Base-by-base conservation (phyloP, 2,113 vertebrate species). In the Pipra filicauda region DNA sequence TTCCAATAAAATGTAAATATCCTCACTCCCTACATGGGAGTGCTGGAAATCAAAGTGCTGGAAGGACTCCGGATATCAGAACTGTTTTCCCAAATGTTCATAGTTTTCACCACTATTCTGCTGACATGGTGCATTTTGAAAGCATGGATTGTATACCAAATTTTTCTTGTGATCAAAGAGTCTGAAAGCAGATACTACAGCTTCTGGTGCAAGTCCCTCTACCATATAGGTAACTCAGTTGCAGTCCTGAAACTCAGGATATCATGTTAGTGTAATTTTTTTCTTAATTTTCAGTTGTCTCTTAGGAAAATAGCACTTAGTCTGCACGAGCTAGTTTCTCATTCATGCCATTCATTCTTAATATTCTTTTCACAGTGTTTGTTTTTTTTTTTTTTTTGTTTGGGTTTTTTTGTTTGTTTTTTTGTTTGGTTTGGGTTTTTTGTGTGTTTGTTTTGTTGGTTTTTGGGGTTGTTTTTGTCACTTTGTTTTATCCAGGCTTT, bases 261-360 rank as follows among this genome's bases (percentile, higher is more conserved):
- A 78, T n/a, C 43, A 21, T 43, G 27, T 67, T 78, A 39, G 30
- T 51, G 7, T 69, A 66, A 44, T 46, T 74, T 85, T 72, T 81
- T 81, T 79, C 61, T 71, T 89, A 44, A 15, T 89, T 88, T 54
- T 28, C 6, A 2, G 20, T 89, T 95, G 62, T 52, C 35, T 52
- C 67, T 88, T 39, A 66, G 54, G 75, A 88, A 96, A 90, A 12
- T 15, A 77, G 52, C 54, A 64, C 33, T 52, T 52, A 37, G 77
- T 28, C 24, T 88, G 27, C 74, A 85, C 8, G 30, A 73, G 39
- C 20, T 72, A 59, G 23, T n/a, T 89, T 62, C 72, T 93, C 46
- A 89, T 81, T 95, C 58, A 57, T 94, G 88, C 81, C 77, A 91
- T 95, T 95, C 61, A 93, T 96, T 95, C 96, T 95, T 96, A 91